A percentile compares a stretch with the other conserved stretches of the same genome.
Conservation (phyloP, 2,888 invertebrate species). For the Galerucella pusilla region DNA sequence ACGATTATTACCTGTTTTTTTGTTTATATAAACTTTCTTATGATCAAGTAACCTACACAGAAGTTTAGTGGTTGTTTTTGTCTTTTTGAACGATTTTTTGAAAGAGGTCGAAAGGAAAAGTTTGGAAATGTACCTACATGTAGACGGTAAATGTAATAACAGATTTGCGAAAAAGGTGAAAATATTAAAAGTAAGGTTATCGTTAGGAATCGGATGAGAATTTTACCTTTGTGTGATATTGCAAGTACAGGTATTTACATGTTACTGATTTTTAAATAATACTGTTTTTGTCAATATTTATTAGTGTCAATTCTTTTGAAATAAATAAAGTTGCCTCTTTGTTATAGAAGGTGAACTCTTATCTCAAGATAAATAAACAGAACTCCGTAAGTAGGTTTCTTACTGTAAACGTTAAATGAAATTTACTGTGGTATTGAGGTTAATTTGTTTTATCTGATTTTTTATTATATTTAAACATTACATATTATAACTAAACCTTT, state of each 20-base stretch:
- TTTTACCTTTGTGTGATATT: background rate
- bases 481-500: background rate
- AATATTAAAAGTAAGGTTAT: constrained; percentile 2
- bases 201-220: background rate
- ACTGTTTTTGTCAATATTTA: too few relatives aligned
- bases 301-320: too few relatives aligned
- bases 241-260: too few relatives aligned
- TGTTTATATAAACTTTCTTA: background rate
- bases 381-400: background rate
- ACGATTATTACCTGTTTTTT: background rate
- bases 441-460: constrained; percentile 2
- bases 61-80: background rate
- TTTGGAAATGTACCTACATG: background rate
- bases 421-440: background rate
- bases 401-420: background rate
- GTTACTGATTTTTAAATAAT: too few relatives aligned
- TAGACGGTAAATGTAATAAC: background rate
- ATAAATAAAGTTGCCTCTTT: background rate
- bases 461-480: constrained; percentile 7
- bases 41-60: background rate
- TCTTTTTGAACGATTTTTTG: background rate
- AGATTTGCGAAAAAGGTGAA: background rate
- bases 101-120: constrained; percentile 19
- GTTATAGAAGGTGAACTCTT: background rate
- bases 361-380: background rate